Percentiles rank a stretch among this genome's conserved stretches.
Conservation (phyloP, 2,888 invertebrate species). For the Meiosimyza decipiens region DNA sequence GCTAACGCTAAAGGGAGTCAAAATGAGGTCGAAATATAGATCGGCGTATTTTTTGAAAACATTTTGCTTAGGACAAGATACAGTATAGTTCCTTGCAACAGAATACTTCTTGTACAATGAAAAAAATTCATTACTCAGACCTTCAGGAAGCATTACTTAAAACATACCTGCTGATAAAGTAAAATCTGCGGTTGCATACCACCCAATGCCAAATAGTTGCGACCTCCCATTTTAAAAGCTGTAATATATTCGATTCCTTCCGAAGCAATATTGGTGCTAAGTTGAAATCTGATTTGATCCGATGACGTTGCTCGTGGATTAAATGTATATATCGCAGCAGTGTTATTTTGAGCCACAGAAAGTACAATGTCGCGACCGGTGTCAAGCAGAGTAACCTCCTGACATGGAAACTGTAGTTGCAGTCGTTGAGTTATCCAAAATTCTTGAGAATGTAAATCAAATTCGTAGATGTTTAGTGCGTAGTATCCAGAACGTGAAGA, state of each 20-base stretch:
- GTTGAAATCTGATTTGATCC: constrained; percentile 49
- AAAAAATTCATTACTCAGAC: too few species aligned
- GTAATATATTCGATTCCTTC: constrained; percentile 55
- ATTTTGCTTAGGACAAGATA: too few species aligned
- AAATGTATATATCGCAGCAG: constrained; percentile 56
- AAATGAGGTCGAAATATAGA: too few species aligned
- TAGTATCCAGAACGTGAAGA: constrained; percentile 40
- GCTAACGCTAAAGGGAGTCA: too few species aligned
- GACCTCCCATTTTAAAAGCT: constrained; percentile 65
- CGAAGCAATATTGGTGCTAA: constrained; percentile 50
- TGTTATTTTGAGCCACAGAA: constrained; percentile 57
- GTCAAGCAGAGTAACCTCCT: constrained; percentile 56
- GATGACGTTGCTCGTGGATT: constrained; percentile 48
- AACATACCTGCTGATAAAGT: constrained; percentile 48
- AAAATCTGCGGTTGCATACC: constrained; percentile 62
- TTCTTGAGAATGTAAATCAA: constrained; percentile 52
- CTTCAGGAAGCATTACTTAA: too few species aligned
- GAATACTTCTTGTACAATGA: too few species aligned
- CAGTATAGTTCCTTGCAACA: too few species aligned
- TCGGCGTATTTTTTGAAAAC: too few species aligned
- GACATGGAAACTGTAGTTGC: constrained; percentile 50
- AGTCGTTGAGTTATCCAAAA: constrained; percentile 63
- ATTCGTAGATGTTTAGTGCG: constrained; percentile 59
- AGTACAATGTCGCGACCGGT: constrained; percentile 61
- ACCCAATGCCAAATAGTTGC: constrained; percentile 62